Evolutionary conservation across 2,888 invertebrate genomes (phyloP).

Genomic region (Chydorus sphaericus): DNA sequence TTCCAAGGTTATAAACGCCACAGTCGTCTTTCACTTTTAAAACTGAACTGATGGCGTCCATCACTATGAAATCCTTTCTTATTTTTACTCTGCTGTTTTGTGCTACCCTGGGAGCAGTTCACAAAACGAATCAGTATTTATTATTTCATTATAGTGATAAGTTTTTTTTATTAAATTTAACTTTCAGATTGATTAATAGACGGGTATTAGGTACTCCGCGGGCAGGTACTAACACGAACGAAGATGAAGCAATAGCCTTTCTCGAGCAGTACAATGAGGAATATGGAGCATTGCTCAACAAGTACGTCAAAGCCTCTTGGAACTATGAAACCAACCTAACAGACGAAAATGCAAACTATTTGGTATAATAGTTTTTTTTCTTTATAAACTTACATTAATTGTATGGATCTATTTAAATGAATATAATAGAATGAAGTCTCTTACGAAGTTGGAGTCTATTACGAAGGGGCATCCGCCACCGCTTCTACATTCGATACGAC

Average conservation of each 20-base stretch:
- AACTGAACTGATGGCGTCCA: too few species aligned
- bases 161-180: too few species aligned
- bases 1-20: too few species aligned
- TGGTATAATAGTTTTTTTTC: neutral
- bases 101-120: too few species aligned
- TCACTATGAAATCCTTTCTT: too few species aligned
- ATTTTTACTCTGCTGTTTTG: too few species aligned
- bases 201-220: too few species aligned
- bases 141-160: too few species aligned
- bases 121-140: too few species aligned
- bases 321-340: constrained; percentile 16
- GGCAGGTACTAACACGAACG: too few species aligned
- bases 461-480: neutral
- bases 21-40: too few species aligned
- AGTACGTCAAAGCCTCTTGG: constrained; percentile 12
- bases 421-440: neutral
- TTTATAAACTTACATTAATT: neutral
- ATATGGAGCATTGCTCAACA: neutral
- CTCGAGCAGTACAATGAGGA: constrained; percentile 11
- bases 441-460: neutral
- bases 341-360: neutral
- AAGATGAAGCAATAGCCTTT: neutral
- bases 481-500: constrained; percentile 20
- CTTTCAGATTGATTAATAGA: too few species aligned
- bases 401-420: neutral